Conservation (phyloP, 2,113 vertebrate species). For the Orcinus orca region DNA sequence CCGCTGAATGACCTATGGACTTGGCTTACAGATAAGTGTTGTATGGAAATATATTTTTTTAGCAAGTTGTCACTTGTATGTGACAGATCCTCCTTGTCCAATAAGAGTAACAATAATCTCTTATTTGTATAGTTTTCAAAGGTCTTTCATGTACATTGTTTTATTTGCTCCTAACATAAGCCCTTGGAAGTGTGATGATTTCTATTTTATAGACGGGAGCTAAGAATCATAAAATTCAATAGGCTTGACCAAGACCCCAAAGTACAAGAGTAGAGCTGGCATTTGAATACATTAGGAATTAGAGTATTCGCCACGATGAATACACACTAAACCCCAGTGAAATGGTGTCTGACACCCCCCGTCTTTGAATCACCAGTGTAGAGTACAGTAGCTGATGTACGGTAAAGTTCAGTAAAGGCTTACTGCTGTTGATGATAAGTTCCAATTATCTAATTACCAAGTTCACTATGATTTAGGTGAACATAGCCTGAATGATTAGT, state of each 20-base stretch:
- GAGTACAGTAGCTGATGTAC: background rate
- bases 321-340: background rate
- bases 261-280: background rate
- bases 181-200: background rate
- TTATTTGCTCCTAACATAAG: background rate
- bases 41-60: background rate
- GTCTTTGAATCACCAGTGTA: background rate
- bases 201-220: background rate
- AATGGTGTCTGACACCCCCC: background rate
- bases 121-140: background rate
- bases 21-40: background rate
- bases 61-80: background rate
- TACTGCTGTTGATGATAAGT: background rate
- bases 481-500: background rate
- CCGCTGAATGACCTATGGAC: background rate
- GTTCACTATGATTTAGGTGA: background rate
- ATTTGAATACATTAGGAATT: background rate
- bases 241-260: background rate
- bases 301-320: background rate
- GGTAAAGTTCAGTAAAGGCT: background rate
- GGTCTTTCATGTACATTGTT: background rate
- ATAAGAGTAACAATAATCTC: background rate
- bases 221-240: background rate
- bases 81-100: background rate
- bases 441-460: background rate